phyloP scores from a whole-genome alignment of 2,113 vertebrate species.

The Odobenus rosmarus region DNA sequence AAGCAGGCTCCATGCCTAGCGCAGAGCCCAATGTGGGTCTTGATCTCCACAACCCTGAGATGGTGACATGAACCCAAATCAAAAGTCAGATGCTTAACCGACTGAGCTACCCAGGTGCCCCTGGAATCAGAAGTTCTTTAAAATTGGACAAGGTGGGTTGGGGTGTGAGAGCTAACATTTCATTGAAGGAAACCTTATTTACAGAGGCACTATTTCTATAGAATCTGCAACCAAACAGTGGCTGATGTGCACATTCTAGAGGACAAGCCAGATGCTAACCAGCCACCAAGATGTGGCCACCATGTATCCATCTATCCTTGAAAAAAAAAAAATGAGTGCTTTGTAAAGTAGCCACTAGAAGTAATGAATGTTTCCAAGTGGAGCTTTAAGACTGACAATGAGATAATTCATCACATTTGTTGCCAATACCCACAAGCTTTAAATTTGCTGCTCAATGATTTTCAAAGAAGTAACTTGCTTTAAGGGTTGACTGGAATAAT shows the following conservation, averaged over 20 bases:
- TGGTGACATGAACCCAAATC: neutral
- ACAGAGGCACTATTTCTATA: neutral
- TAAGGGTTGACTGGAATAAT: neutral
- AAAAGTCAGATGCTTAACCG: neutral
- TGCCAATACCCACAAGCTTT: constrained; percentile 29
- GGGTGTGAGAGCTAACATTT: neutral
- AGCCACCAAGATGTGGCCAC: neutral
- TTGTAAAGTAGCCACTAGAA: neutral
- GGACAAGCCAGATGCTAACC: neutral
- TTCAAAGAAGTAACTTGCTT: neutral
- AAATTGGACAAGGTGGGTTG: neutral
- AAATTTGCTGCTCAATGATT: neutral
- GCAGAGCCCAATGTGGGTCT: neutral
- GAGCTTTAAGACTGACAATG: constrained; percentile 49
- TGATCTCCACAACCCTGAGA: neutral
- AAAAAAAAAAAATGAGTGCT: neutral
- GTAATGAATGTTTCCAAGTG: constrained; percentile 22
- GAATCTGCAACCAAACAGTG: neutral
- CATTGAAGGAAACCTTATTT: neutral
- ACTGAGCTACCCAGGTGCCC: neutral
- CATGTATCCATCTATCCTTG: neutral
- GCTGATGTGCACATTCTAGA: neutral
- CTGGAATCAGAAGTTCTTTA: neutral
- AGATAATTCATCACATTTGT: constrained; percentile 33
- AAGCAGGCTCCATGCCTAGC: neutral